Conservation (phyloP, 2,888 invertebrate genomes). For the Platycnemis pennipes region DNA sequence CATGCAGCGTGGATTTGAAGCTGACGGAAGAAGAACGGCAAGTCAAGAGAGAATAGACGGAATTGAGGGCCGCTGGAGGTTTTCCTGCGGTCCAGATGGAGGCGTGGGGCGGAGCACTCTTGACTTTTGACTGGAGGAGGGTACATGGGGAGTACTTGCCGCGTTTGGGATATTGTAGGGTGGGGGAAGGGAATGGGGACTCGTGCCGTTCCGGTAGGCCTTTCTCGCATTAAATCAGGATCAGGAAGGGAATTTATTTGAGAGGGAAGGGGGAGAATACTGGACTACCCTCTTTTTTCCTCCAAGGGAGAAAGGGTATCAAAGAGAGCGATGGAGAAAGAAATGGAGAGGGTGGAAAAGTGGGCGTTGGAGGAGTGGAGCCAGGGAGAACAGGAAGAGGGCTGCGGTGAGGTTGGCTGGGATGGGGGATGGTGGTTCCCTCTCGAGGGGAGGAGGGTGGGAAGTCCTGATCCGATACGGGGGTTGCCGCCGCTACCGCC, state of each 20-base stretch:
- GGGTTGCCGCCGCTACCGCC: not conserved
- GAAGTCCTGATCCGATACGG: not conserved
- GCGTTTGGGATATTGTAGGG: not conserved
- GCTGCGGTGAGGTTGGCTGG: not conserved
- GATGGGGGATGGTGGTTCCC: not conserved
- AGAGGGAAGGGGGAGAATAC: not conserved
- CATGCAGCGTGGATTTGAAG: not conserved
- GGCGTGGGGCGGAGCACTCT: not conserved
- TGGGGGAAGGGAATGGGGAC: not conserved
- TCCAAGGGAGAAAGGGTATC: not conserved
- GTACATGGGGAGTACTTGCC: not conserved
- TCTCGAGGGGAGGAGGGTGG: not conserved
- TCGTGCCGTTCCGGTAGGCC: not conserved
- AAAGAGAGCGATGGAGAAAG: not conserved
- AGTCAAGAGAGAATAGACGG: not conserved
- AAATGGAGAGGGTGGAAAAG: not conserved
- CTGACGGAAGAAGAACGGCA: not conserved
- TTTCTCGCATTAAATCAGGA: slow-evolving; percentile 8
- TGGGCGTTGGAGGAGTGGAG: not conserved
- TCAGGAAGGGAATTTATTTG: slow-evolving; percentile 2
- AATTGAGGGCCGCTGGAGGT: not conserved
- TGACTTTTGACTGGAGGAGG: not conserved
- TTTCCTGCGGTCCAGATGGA: not conserved
- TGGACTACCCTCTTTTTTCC: not conserved
- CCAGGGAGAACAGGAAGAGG: not conserved